These are phyloP conservation scores for Enteromius fasciolatus DNA, from an alignment of 2,797 vertebrate species.

Conservation along the genomic window DNA sequence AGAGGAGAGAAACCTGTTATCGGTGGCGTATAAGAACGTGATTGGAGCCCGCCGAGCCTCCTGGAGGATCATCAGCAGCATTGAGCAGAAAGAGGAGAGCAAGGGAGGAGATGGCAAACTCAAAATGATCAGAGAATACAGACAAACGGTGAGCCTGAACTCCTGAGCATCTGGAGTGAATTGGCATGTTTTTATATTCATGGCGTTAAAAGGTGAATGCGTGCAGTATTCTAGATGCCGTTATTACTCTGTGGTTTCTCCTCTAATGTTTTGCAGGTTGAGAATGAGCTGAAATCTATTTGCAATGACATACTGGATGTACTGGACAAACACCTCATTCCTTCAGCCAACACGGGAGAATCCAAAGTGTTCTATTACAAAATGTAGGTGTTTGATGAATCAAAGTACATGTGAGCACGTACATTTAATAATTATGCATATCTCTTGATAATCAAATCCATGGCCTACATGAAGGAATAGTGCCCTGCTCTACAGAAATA, in stretches of 20 bases:
- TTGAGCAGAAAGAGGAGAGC: conserved; percentile 98
- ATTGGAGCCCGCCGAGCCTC: conserved; percentile 96
- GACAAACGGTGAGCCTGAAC: conserved; percentile 85
- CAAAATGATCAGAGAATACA: conserved; percentile 95
- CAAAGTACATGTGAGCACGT: neutral
- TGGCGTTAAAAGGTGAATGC: no score
- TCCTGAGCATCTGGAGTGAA: neutral
- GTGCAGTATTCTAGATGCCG: neutral
- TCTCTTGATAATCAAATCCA: neutral
- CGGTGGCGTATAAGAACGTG: conserved; percentile 96
- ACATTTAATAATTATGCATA: neutral
- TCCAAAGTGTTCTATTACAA: conserved; percentile 99
- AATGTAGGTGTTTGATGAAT: conserved; percentile 82
- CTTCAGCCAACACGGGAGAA: conserved; percentile 90
- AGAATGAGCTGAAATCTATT: conserved; percentile 93
- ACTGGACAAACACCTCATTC: conserved; percentile 99
- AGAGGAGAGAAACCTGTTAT: conserved; percentile 96
- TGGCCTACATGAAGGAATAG: neutral
- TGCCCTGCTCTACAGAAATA: neutral
- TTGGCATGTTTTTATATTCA: no score
- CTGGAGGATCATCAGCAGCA: conserved; percentile 99
- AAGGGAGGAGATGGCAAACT: conserved; percentile 93
- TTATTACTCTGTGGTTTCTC: neutral
- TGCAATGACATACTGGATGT: conserved; percentile 98
- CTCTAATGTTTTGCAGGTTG: conserved; percentile 64